Percentiles rank a stretch among this genome's conserved stretches.
Evolutionary conservation across 2,113 vertebrate species (phyloP).

Genomic region (Scytalopus superciliaris): DNA sequence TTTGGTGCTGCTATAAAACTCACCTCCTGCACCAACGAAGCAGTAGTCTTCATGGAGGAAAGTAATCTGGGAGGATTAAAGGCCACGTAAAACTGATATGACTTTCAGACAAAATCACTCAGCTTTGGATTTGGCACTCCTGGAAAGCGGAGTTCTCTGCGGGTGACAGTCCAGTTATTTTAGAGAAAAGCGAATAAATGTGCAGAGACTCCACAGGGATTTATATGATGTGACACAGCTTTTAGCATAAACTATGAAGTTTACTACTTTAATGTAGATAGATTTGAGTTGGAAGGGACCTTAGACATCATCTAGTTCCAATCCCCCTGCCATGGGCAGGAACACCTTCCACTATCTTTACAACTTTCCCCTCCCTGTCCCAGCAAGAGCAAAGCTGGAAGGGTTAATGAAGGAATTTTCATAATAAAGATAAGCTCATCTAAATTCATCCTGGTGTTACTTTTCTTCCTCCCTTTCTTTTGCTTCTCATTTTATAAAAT

Average conservation of each 20-base stretch:
- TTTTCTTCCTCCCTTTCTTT: not conserved
- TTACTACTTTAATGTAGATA: not conserved
- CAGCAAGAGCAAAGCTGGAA: not conserved
- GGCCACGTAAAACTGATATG: not conserved
- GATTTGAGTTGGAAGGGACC: not conserved
- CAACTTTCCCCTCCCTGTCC: not conserved
- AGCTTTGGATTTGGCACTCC: not conserved
- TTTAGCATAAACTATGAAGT: not conserved
- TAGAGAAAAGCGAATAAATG: accelerated
- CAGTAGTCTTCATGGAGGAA: not conserved
- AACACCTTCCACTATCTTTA: not conserved
- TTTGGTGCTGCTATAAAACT: conserved; percentile 5
- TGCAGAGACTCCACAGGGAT: not conserved
- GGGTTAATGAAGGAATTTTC: not conserved
- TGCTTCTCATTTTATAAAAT: not conserved
- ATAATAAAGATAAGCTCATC: not conserved
- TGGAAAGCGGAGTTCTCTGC: not conserved
- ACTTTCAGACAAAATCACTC: not conserved
- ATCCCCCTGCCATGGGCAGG: not conserved
- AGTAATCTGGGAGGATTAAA: not conserved
- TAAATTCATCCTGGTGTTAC: not conserved
- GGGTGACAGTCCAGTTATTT: not conserved
- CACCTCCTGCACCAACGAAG: conserved; percentile 33
- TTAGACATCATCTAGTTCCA: not conserved
- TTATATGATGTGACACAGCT: not conserved